A percentile compares a stretch with the other conserved stretches of the same genome.
Evolutionary conservation across 1,140 invertebrate genomes (phyloP).

Genomic region (Lanistes nyassanus): DNA sequence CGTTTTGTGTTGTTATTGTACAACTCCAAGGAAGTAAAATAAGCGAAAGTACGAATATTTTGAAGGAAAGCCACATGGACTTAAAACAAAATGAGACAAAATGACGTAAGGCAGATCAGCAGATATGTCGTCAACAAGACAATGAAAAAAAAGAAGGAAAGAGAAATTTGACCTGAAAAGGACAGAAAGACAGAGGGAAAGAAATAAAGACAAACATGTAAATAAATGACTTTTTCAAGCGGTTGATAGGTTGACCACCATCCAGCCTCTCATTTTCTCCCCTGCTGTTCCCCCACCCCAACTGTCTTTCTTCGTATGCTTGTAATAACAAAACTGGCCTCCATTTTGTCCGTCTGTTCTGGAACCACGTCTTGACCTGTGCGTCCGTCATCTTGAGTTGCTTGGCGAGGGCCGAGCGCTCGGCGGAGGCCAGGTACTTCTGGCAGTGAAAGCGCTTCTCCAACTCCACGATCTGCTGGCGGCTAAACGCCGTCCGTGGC

Average conservation of each 20-base stretch:
- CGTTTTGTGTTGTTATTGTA: neutral
- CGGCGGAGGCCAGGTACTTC: slow-evolving; percentile 97
- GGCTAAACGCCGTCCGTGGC: slow-evolving; percentile 95
- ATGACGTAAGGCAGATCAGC: neutral
- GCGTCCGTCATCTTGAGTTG: slow-evolving; percentile 99
- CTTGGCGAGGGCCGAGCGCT: slow-evolving; percentile 92
- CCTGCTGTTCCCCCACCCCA: too few species aligned
- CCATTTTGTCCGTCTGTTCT: slow-evolving; percentile 98
- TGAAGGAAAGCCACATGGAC: neutral
- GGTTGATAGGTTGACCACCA: too few species aligned
- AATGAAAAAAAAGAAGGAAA: neutral
- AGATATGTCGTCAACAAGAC: too few species aligned
- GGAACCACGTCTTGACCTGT: slow-evolving; percentile 89
- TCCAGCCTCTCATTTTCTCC: too few species aligned
- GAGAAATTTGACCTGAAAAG: neutral
- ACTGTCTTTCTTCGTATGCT: too few species aligned
- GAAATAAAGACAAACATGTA: neutral
- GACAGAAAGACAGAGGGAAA: neutral
- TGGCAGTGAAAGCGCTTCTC: slow-evolving; percentile 99
- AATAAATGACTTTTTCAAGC: too few species aligned
- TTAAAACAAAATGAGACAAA: too few species aligned
- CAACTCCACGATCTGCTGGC: slow-evolving; percentile 79
- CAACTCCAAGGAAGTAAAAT: neutral
- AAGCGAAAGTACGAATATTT: too few species aligned
- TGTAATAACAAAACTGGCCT: slow-evolving; percentile 69